These are phyloP conservation scores for Ceratitis capitata DNA, from an alignment of 1,140 invertebrate genomes.

Conservation along the genomic window DNA sequence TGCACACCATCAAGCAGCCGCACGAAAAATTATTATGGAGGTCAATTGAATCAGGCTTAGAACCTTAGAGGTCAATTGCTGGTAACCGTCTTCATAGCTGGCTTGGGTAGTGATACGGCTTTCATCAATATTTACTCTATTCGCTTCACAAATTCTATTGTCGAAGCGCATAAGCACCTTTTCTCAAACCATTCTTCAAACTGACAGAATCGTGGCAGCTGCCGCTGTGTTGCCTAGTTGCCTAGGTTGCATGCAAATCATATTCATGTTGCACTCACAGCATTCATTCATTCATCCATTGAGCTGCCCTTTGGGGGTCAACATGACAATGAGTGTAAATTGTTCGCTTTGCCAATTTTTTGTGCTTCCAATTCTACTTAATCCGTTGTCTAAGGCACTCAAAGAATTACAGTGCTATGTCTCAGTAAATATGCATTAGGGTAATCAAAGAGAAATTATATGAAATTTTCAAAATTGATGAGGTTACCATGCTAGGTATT, in stretches of 20 bases:
- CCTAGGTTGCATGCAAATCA: too few relatives aligned
- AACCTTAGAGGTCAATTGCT: not conserved
- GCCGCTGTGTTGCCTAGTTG: too few relatives aligned
- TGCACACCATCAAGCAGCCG: not conserved
- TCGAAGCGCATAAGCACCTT: not conserved
- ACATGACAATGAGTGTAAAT: constrained; percentile 40
- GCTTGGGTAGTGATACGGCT: not conserved
- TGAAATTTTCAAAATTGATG: too few relatives aligned
- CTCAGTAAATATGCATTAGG: too few relatives aligned
- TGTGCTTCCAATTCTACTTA: not conserved
- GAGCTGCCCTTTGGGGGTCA: constrained; percentile 33
- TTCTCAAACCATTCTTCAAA: not conserved
- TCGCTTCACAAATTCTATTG: not conserved
- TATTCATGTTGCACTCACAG: not conserved
- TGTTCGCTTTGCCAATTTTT: constrained; percentile 9
- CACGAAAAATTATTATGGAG: not conserved
- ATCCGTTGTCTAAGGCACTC: too few relatives aligned
- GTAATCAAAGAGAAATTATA: too few relatives aligned
- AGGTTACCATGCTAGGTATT: too few relatives aligned
- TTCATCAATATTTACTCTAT: not conserved
- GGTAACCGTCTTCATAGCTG: too few relatives aligned
- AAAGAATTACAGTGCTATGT: too few relatives aligned
- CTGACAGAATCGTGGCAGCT: not conserved
- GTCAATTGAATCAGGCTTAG: not conserved
- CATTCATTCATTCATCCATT: too few relatives aligned